Conservation (phyloP, 2,113 vertebrate genomes). For the Capreolus pygargus region DNA sequence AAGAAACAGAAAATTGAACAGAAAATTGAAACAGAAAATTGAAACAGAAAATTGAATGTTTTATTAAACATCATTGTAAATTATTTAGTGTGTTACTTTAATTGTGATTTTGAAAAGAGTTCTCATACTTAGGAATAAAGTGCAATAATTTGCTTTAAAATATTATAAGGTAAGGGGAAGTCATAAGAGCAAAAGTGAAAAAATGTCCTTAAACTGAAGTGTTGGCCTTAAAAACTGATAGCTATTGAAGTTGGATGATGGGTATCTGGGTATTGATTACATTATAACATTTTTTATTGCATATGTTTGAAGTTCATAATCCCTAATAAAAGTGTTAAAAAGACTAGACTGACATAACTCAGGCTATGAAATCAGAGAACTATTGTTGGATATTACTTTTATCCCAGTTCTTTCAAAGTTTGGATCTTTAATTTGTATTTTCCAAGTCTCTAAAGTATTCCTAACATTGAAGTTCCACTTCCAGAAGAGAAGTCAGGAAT, state of each 20-base stretch:
- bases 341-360: neutral
- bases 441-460: neutral
- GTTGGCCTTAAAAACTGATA: neutral
- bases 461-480: neutral
- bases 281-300: neutral
- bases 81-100: neutral
- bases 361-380: neutral
- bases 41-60: neutral
- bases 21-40: neutral
- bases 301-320: neutral
- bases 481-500: neutral
- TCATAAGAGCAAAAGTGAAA: neutral
- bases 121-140: neutral
- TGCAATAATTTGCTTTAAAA: neutral
- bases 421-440: neutral
- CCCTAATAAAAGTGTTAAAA: neutral
- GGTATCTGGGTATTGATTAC: rapidly evolving
- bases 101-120: neutral
- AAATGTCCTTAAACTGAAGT: neutral
- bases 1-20: neutral
- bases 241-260: neutral
- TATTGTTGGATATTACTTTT: neutral
- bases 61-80: neutral
- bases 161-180: neutral
- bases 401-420: neutral